A percentile compares a stretch with the other conserved stretches of the same genome.
phyloP scores from a whole-genome alignment of 23 tunicate genomes.

The Diplosoma virens region DNA sequence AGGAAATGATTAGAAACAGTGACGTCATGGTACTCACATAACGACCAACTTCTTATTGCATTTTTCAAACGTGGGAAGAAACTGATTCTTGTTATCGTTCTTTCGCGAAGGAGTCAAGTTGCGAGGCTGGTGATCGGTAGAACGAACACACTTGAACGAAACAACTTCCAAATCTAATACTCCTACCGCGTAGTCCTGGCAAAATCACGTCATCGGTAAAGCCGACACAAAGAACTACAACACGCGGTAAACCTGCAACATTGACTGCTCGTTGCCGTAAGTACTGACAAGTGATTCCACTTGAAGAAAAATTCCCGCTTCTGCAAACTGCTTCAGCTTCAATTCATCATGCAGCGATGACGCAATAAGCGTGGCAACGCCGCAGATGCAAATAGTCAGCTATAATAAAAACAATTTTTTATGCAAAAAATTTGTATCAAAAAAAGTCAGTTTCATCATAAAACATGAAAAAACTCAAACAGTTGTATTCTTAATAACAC shows the following conservation, averaged over 20 bases:
- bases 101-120: neutral
- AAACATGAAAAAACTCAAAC: too few relatives aligned
- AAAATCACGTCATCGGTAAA: neutral
- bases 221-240: neutral
- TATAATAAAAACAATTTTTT: too few relatives aligned
- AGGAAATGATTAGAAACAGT: too few relatives aligned
- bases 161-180: conserved; percentile 53
- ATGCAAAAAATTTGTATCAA: too few relatives aligned
- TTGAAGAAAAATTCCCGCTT: conserved; percentile 73
- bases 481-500: too few relatives aligned
- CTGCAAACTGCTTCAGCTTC: conserved; percentile 32
- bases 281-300: conserved; percentile 89
- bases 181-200: conserved; percentile 82
- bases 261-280: conserved; percentile 76
- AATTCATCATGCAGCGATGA: conserved; percentile 40
- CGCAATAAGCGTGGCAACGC: conserved; percentile 35
- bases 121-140: conserved; percentile 6
- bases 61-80: conserved; percentile 41
- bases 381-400: conserved; percentile 61
- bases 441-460: too few relatives aligned
- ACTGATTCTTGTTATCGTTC: neutral
- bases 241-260: conserved; percentile 98
- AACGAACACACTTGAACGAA: conserved; percentile 38
- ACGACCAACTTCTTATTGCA: conserved; percentile 30
- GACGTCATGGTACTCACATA: conserved; percentile 63